Base-by-base conservation (phyloP, 2,888 invertebrate species). In the Drepana falcataria region DNA sequence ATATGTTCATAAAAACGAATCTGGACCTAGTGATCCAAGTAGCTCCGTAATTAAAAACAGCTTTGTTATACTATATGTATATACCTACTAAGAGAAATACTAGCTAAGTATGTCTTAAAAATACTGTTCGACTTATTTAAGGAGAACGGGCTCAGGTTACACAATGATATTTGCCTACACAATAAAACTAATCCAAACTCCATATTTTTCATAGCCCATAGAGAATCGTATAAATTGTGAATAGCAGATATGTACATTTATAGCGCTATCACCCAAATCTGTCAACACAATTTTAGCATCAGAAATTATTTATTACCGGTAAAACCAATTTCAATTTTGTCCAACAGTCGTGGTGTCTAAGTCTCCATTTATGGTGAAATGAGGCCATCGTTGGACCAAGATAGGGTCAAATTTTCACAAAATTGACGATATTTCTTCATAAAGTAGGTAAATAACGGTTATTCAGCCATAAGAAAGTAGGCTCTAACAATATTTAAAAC, bases 261-360 rank as follows among this genome's bases (percentile, higher is more conserved):
- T 35, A 54, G 57, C 55, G 53, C 55, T 53, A 55, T 53, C 49
- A 48, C 37, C 51, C 34, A 51, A 58, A 58, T 58, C 59, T 57
- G 57, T 64, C 61, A 63, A 55, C 41, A 49, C 57, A 58, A 59
- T 55, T 62, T 61, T 51, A 54, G 59, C 53, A 6, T 37, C 49
- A n/a, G 21, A 53, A 21, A 58, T 56, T 54, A 59, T 62, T 65
- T 65, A 65, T 60, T 60, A 52, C 52, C 49, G 63, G 61, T 61
- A 61, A 64, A 66, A 58, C 62, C 60, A 60, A 64, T 55, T 48
- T 53, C 55, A 56, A 60, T 64, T 66, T 66, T 58, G 61, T 59
- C 51, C 52, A 53, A 21, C 21, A 21, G 21, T 21, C 21, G 21
- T 21, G 21, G 21, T 21, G 21, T 21, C 21, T 21, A 21, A 21